A percentile compares a stretch with the other conserved stretches of the same genome.
phyloP scores from a whole-genome alignment of 2,888 invertebrate species.

The Aphodius granarius region DNA sequence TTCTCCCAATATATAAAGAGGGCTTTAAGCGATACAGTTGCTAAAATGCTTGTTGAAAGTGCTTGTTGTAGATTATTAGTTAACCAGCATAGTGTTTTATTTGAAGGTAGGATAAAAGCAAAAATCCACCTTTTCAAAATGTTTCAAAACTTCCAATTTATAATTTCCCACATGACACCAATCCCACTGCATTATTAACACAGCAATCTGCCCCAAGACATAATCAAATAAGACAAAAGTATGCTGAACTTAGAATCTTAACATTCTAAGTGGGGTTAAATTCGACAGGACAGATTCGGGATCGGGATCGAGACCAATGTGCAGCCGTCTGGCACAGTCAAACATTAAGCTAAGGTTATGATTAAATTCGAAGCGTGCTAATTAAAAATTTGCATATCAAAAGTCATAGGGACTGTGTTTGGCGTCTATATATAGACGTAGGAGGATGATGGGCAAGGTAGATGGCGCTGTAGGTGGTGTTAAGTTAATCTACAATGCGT shows the following conservation, averaged over 20 bases:
- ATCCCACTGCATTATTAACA: neutral
- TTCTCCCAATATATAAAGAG: too few species aligned
- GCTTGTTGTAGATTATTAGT: too few species aligned
- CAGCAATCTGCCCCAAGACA: neutral
- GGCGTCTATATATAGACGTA: neutral
- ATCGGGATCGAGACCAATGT: neutral
- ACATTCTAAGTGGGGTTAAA: neutral
- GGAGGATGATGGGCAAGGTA: neutral
- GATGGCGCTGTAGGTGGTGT: neutral
- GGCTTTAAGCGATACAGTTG: too few species aligned
- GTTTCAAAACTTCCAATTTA: too few species aligned
- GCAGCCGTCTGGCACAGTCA: neutral
- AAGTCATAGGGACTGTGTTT: neutral
- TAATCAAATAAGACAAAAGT: neutral
- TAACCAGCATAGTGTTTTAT: too few species aligned
- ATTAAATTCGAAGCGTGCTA: slow-evolving; percentile 2
- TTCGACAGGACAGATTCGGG: neutral
- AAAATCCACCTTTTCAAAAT: too few species aligned
- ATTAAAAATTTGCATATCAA: slow-evolving; percentile 14
- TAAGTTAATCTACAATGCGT: neutral
- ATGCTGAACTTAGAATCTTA: neutral
- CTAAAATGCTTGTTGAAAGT: too few species aligned
- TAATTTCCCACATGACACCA: neutral
- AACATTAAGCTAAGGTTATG: slow-evolving; percentile 3
- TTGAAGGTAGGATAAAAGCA: too few species aligned